These are phyloP conservation scores for Semnornis frantzii DNA, from an alignment of 2,113 vertebrate genomes.

Conservation along the genomic window DNA sequence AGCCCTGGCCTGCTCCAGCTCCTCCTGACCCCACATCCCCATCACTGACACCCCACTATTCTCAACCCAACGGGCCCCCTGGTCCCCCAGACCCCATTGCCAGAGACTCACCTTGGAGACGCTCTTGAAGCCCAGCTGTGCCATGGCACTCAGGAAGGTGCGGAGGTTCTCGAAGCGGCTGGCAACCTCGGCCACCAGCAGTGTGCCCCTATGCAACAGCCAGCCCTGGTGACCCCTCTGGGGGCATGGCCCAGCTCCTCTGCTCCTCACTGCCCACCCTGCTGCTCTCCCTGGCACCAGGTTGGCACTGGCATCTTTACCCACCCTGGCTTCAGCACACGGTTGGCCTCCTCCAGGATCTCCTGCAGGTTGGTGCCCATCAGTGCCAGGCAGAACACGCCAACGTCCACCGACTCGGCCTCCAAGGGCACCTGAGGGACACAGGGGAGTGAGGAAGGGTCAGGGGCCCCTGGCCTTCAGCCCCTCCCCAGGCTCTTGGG, in stretches of 20 bases:
- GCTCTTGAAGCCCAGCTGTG: slow-evolving; percentile 85
- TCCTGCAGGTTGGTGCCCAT: slow-evolving; percentile 95
- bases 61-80: background rate
- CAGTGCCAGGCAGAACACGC: slow-evolving; percentile 92
- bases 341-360: slow-evolving; percentile 90
- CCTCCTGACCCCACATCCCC: background rate
- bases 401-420: slow-evolving; percentile 83
- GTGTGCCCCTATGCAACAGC: slow-evolving; percentile 77
- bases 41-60: accelerated
- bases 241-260: background rate
- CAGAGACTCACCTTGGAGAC: slow-evolving; percentile 79
- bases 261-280: background rate
- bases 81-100: background rate
- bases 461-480: too few relatives aligned
- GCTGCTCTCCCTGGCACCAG: background rate
- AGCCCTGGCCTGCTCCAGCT: background rate
- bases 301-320: accelerated
- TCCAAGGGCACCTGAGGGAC: slow-evolving; percentile 83
- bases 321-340: slow-evolving; percentile 88
- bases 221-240: background rate
- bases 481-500: too few relatives aligned
- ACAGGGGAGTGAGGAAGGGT: background rate
- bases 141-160: slow-evolving; percentile 78
- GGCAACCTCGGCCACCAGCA: slow-evolving; percentile 92
- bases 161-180: slow-evolving; percentile 87